phyloP scores from a whole-genome alignment of 2,797 vertebrate species.

The Rhincodon typus region DNA sequence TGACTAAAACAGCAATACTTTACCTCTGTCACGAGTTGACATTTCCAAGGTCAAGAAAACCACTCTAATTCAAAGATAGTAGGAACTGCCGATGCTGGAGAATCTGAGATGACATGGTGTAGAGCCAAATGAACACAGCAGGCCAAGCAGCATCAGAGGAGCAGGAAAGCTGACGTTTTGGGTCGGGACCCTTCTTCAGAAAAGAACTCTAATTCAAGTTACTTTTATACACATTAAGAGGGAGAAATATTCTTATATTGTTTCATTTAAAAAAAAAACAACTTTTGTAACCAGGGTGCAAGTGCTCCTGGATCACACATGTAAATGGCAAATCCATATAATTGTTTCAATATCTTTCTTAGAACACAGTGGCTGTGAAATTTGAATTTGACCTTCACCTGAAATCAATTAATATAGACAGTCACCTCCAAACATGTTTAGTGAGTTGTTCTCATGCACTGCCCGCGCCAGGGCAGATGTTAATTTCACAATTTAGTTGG shows the following conservation, averaged over 20 bases:
- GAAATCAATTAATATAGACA: not conserved
- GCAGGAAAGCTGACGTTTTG: too few relatives aligned
- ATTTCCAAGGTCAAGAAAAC: not conserved
- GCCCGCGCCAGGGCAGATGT: too few relatives aligned
- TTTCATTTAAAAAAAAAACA: not conserved
- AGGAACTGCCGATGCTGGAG: too few relatives aligned
- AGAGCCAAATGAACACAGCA: too few relatives aligned
- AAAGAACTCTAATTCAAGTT: not conserved
- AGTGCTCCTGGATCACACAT: not conserved
- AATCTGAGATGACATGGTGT: too few relatives aligned
- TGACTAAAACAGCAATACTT: not conserved
- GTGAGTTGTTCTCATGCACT: too few relatives aligned
- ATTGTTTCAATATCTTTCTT: not conserved
- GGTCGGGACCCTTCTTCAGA: too few relatives aligned
- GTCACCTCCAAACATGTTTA: too few relatives aligned
- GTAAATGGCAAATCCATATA: not conserved
- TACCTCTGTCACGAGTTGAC: not conserved
- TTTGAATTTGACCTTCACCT: not conserved
- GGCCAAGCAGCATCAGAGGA: too few relatives aligned
- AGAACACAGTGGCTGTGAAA: not conserved
- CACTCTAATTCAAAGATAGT: not conserved
- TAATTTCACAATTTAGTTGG: too few relatives aligned
- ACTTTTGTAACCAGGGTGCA: not conserved
- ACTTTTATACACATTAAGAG: not conserved
- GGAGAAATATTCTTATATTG: not conserved